Evolutionary conservation across 2,797 vertebrate species (phyloP), one percentile per base, ranked within the genome.

Genomic region (Cossypha caffra): DNA sequence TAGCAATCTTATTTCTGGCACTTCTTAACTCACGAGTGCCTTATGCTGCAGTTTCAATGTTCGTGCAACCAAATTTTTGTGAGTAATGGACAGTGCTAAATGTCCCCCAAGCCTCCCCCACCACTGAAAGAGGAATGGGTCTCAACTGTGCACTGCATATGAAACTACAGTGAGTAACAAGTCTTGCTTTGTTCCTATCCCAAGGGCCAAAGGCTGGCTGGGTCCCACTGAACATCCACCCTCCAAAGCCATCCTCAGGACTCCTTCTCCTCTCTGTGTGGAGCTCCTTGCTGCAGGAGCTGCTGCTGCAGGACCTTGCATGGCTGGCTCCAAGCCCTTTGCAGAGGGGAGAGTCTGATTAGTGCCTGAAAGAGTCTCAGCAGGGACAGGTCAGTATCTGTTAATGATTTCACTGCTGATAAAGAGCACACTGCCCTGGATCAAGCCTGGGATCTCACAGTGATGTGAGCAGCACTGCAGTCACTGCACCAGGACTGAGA

Each of bases 401-500:
- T 19, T 50, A 10, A n/a, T 18, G 14, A 24, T 54, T 81, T 89
- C 45, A 20, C n/a, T 42, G 48, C 47, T 81, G 23, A 31, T 10
- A 10, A 16, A 11, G 11, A 69, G 10, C 40, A 25, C 13, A 1
- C 8, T 58, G 69, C 18, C 16, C 29, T 43, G 40, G 29, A n/a
- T 33, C 10, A 16, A 14, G 54, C 10, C 45, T 40, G 55, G 20
- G 59, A 40, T 40, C 45, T 33, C 11, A 2, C 2, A 31, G 67
- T 0, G 5, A 13, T 13, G 40, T 31, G 52, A 54, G 29, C 75
- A 50, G 20, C 25, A 64, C 16, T 1, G 7, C 42, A 35, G n/a
- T 4, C 42, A 5, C 13, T 0, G 4, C 2, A 0, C 25, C 0
- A 2, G n/a, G 26, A 9, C 43, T 51, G 58, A 16, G 29, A 16